Percentiles rank a stretch among this genome's conserved stretches.
phyloP scores from a whole-genome alignment of 2,113 vertebrate genomes.

The Myotis yumanensis region DNA sequence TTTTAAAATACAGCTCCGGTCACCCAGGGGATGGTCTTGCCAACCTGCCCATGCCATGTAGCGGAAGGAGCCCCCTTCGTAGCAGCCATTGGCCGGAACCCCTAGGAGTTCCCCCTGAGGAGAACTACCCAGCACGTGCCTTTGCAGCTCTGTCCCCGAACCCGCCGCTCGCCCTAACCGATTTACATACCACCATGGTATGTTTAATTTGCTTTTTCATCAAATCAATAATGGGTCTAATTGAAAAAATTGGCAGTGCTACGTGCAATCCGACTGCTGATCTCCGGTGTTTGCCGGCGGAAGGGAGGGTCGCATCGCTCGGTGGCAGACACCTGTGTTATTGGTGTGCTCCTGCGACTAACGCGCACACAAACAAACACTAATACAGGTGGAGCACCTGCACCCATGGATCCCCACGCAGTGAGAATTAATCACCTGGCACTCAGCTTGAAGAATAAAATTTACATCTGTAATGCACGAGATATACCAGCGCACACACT shows the following conservation, averaged over 20 bases:
- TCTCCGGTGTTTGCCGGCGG: conserved; percentile 77
- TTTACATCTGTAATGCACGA: conserved; percentile 85
- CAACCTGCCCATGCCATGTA: neutral
- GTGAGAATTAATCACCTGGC: conserved; percentile 85
- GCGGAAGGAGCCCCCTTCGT: neutral
- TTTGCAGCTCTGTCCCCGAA: conserved; percentile 76
- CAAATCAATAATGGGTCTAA: conserved; percentile 85
- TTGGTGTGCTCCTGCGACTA: conserved; percentile 65
- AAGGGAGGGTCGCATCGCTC: conserved; percentile 60
- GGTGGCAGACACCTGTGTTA: conserved; percentile 81
- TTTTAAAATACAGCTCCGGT: neutral
- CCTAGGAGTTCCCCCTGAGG: conserved; percentile 30
- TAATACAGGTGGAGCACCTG: conserved; percentile 84
- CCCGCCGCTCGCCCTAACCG: conserved; percentile 78
- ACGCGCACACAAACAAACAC: conserved; percentile 80
- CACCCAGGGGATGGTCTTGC: neutral
- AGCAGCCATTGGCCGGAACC: conserved; percentile 12
- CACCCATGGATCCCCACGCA: conserved; percentile 80
- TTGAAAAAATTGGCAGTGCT: conserved; percentile 87
- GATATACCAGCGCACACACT: conserved; percentile 53
- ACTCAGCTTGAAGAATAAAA: conserved; percentile 82
- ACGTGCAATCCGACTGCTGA: conserved; percentile 71
- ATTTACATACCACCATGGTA: conserved; percentile 82
- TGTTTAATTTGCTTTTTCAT: conserved; percentile 87
- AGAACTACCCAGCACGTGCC: conserved; percentile 51